phyloP scores from a whole-genome alignment of 1,140 invertebrate species.

The Drosophila bifasciata region DNA sequence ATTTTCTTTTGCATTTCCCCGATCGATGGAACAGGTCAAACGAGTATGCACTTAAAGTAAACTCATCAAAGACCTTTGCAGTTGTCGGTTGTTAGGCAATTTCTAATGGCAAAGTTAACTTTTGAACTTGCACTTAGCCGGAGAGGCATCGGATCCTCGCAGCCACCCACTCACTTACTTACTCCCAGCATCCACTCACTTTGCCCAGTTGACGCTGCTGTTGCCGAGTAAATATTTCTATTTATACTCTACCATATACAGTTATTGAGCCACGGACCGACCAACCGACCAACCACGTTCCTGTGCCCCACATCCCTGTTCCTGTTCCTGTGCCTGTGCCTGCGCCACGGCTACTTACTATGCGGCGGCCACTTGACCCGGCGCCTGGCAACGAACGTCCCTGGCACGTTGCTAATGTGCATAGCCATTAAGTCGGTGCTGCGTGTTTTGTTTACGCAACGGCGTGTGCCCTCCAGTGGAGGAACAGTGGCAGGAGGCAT shows the following conservation, averaged over 20 bases:
- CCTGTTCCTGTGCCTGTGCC: no score
- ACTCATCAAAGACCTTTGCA: constrained; percentile 44
- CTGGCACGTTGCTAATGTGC: constrained; percentile 79
- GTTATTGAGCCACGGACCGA: constrained; percentile 69
- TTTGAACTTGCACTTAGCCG: constrained; percentile 46
- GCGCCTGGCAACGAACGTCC: constrained; percentile 31
- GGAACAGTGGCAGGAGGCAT: neutral
- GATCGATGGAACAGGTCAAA: no score
- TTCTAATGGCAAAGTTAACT: constrained; percentile 49
- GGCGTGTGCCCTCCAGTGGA: constrained; percentile 32
- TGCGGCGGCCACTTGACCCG: constrained; percentile 62
- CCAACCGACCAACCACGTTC: constrained; percentile 31
- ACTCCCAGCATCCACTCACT: constrained; percentile 33
- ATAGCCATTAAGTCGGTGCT: constrained; percentile 75
- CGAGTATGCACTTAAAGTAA: constrained; percentile 42
- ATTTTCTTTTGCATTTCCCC: no score
- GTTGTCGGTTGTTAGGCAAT: constrained; percentile 41
- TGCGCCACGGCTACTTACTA: constrained; percentile 10
- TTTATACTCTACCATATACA: constrained; percentile 61
- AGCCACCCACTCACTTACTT: constrained; percentile 1
- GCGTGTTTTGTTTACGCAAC: constrained; percentile 82
- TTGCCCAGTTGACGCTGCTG: constrained; percentile 44
- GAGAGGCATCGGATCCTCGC: no score
- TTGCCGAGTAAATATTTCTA: constrained; percentile 75
- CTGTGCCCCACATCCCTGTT: neutral